These are phyloP conservation scores for Enteromius mattozi DNA, from an alignment of 2,797 vertebrate species.

Conservation along the genomic window DNA sequence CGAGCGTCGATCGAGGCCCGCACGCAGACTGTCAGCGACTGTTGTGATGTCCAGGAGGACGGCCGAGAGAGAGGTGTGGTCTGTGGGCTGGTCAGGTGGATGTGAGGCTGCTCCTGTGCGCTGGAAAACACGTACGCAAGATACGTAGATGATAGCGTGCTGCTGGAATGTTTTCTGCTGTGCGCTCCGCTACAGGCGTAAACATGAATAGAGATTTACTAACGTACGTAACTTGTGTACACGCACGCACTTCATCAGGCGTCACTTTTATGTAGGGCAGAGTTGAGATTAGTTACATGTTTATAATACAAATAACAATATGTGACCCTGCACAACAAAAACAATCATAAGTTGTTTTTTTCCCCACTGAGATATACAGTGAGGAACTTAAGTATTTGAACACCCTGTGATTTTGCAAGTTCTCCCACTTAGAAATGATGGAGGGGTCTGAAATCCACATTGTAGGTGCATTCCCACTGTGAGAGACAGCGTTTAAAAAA, in stretches of 20 bases:
- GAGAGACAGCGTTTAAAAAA: too few species aligned
- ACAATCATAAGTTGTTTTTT: not conserved
- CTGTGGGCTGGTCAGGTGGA: slow-evolving; percentile 39
- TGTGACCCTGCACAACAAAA: not conserved
- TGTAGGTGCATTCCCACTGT: too few species aligned
- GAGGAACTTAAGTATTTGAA: too few species aligned
- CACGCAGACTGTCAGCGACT: slow-evolving; percentile 13
- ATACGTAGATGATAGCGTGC: not conserved
- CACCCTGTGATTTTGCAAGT: too few species aligned
- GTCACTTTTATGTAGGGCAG: slow-evolving; percentile 9
- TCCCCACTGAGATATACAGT: too few species aligned
- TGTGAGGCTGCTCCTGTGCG: not conserved
- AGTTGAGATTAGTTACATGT: not conserved
- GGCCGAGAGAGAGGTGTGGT: slow-evolving; percentile 33
- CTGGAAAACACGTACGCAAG: slow-evolving; percentile 24
- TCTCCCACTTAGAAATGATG: too few species aligned
- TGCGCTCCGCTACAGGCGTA: slow-evolving; percentile 38
- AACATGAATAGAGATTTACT: slow-evolving; percentile 38
- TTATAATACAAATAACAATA: not conserved
- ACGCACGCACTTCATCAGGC: slow-evolving; percentile 11
- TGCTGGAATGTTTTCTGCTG: not conserved
- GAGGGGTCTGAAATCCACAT: too few species aligned
- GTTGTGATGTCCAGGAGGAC: slow-evolving; percentile 14
- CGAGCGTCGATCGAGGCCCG: slow-evolving; percentile 9
- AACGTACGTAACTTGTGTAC: slow-evolving; percentile 11